Evolutionary conservation across 53 echinoderm and acorn worm genomes (phyloP), one percentile per base, ranked within the genome.

Genomic region (Henricia sp.): DNA sequence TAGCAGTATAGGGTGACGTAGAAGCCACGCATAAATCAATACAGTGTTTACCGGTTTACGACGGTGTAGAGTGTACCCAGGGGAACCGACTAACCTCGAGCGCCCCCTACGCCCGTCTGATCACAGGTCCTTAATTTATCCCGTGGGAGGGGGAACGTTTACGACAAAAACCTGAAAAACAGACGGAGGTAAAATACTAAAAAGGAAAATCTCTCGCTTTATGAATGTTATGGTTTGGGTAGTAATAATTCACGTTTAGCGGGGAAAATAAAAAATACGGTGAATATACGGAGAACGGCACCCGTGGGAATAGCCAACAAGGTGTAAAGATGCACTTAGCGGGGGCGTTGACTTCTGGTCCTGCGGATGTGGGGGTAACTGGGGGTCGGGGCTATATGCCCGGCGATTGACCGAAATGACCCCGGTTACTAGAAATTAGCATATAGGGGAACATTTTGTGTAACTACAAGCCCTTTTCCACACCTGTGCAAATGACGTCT

Each of bases 21-120:
- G 25, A 40, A 24, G 23, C 14, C 24, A 10, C 16, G 76, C 76
- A 59, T 76, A 76, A 76, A 76, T 76, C 76, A 76, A 17, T 19
- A 19, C 6, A 21, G 59, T 76, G 76, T 76, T 76, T 76, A 76
- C 76, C 76, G 76, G 76, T 76, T 76, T 27, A 76, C 76, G 76
- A 59, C 27, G 76, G 40, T 76, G 76, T 76, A 5, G 57, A 76
- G 59, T 57, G 76, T 40, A 38, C 76, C 76, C 76, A 76, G 17
- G 76, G 76, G 76, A 76, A 28, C 19, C 40, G 1, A 1, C 24
- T 54, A 58, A 76, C 76, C 76, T 76, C 39, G 56, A 57, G 40
- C 25, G 37, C 58, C 58, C 57, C 58, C 59, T 42, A 57, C 27
- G 16, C 17, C 14, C 59, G 14, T 38, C 76, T 12, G 27, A 14